Evolutionary conservation across 2,888 invertebrate genomes (phyloP), one percentile per base, ranked within the genome.

Genomic region (Oligia strigilis): DNA sequence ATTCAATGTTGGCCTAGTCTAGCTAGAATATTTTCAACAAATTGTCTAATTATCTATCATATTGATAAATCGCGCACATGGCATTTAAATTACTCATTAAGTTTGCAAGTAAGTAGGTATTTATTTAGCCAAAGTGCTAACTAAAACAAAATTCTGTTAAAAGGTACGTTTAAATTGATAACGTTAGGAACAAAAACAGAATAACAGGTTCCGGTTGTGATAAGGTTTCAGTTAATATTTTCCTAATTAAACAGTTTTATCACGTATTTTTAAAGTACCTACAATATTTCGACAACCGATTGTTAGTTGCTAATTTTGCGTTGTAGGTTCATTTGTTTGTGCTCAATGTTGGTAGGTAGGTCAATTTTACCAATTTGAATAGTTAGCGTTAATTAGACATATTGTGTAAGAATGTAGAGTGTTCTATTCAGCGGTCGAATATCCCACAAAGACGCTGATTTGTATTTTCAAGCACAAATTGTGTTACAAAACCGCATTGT

Each of bases 311-410:
- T 76, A 64, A 84, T 74, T 84, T 40, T 55, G 76, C 66, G 46
- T 52, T 76, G 36, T 75, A 58, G 19, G 69, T 55, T 43, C 36
- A 40, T 79, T 77, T 69, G 75, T 79, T 69, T 77, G 46, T 55
- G 36, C 72, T 46, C 11, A 71, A 87, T 80, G 77, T 87, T 77
- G 87, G 80, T 77, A 87, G 78, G 77, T 87, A 78, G 87, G 80
- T 77, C 80, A 81, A 82, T 87, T 78, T 80, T 80, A 82, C 79
- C 55, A 82, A 77, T 83, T 78, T 79, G 84, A 74, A 71, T 78
- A 77, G 36, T 89, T 88, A 86, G 84, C 84, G 78, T n/a, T 43
- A 74, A 82, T 89, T 83, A 81, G 62, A 67, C 13, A n/a, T 62
- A 29, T 29, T 29, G 60, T 71, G 43, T 55, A 40, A 13, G 52